These are phyloP conservation scores for Artibeus jamaicensis DNA, from an alignment of 2,797 vertebrate species.

Conservation along the genomic window DNA sequence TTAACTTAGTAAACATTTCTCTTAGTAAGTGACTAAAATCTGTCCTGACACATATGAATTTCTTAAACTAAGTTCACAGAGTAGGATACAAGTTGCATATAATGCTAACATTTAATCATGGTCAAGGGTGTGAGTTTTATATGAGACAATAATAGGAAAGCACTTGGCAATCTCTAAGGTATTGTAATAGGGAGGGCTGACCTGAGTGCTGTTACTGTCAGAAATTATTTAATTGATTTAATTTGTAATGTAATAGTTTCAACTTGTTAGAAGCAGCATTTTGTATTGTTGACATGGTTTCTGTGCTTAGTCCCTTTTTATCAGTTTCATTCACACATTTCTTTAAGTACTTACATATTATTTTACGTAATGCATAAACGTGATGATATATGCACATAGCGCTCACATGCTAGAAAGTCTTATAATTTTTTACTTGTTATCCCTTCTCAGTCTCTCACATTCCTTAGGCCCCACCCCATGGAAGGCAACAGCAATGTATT, in stretches of 20 bases:
- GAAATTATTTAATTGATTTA: not conserved
- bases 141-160: not conserved
- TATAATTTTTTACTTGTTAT: not conserved
- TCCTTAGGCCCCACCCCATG: too few species aligned
- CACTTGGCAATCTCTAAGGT: not conserved
- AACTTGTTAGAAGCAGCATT: not conserved
- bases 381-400: not conserved
- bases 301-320: not conserved
- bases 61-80: conserved; percentile 34
- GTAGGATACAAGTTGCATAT: not conserved
- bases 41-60: not conserved
- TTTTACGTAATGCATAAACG: not conserved
- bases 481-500: not conserved
- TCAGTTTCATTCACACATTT: not conserved
- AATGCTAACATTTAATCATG: not conserved
- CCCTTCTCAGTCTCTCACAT: not conserved
- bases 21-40: not conserved
- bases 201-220: not conserved
- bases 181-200: not conserved
- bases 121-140: not conserved
- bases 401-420: not conserved
- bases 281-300: not conserved
- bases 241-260: not conserved
- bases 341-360: not conserved
- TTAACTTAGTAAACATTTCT: not conserved